phyloP scores from a whole-genome alignment of 2,113 vertebrate species.

The Hiodon alosoides region DNA sequence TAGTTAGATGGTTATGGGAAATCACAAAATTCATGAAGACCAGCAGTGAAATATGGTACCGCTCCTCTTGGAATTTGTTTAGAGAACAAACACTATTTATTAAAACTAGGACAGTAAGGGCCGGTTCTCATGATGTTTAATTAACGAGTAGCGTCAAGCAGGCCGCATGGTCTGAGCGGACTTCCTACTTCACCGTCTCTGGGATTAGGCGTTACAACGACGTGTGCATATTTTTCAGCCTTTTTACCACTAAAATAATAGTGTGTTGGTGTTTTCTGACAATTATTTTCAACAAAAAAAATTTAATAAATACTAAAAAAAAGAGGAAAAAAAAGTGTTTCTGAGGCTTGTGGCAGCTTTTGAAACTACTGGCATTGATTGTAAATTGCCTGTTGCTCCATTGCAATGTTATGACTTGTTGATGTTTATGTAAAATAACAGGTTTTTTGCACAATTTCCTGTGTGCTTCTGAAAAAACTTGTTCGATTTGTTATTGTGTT shows the following conservation, averaged over 20 bases:
- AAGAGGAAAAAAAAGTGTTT: not conserved
- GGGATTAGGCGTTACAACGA: conserved; percentile 9
- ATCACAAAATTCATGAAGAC: not conserved
- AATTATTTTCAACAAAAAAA: conserved; percentile 13
- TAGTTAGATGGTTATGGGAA: no score
- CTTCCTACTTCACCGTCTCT: not conserved
- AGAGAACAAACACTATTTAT: not conserved
- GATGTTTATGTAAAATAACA: conserved; percentile 17
- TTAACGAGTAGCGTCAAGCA: not conserved
- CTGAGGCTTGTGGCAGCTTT: conserved; percentile 6
- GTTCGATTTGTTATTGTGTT: conserved; percentile 7
- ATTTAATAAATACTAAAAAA: conserved; percentile 10
- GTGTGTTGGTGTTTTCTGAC: conserved; percentile 18
- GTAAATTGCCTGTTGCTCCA: conserved; percentile 23
- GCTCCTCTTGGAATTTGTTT: not conserved
- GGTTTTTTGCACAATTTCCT: conserved; percentile 22
- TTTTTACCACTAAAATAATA: conserved; percentile 16
- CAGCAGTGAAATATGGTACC: not conserved
- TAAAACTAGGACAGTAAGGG: not conserved
- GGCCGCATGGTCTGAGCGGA: not conserved
- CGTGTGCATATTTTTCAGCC: conserved; percentile 1
- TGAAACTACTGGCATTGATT: conserved; percentile 19
- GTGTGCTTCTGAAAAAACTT: conserved; percentile 17
- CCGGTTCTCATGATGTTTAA: not conserved
- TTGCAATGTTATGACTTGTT: conserved; percentile 20